A percentile compares a stretch with the other conserved stretches of the same genome.
These are phyloP conservation scores for Leptopilina syphax DNA, from an alignment of 2,888 invertebrate species.

Conservation along the genomic window DNA sequence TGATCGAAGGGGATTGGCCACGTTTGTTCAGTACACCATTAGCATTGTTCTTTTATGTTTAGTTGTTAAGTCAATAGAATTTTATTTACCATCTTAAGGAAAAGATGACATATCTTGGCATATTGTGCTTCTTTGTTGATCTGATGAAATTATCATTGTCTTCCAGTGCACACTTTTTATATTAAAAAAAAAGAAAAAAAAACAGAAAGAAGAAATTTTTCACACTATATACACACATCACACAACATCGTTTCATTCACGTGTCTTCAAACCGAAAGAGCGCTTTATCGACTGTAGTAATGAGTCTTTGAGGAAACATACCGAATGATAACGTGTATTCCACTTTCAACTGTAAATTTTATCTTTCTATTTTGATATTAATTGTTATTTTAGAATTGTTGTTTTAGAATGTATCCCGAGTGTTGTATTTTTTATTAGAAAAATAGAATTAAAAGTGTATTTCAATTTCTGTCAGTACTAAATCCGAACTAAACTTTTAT, in stretches of 20 bases:
- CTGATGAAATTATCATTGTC: not conserved
- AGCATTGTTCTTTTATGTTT: slow-evolving; percentile 39
- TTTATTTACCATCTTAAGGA: slow-evolving; percentile 56
- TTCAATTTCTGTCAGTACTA: no score
- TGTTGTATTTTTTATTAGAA: no score
- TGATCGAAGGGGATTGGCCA: slow-evolving; percentile 50
- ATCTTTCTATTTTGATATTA: no score
- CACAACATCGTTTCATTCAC: slow-evolving; percentile 14
- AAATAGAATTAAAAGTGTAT: no score
- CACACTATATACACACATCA: not conserved
- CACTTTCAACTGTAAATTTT: not conserved
- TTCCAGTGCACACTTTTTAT: not conserved
- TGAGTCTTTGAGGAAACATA: slow-evolving; percentile 10
- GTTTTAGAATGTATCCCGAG: no score
- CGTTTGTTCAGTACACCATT: slow-evolving; percentile 46
- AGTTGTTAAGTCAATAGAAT: slow-evolving; percentile 40
- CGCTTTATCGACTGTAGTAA: slow-evolving; percentile 7
- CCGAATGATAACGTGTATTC: slow-evolving; percentile 26
- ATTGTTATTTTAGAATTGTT: no score
- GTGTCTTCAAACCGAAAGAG: not conserved
- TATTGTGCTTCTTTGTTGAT: slow-evolving; percentile 45
- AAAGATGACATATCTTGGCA: slow-evolving; percentile 58
- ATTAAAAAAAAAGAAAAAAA: no score
- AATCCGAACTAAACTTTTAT: no score
- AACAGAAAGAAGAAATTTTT: no score